These are phyloP conservation scores for Allophyes oxyacanthae DNA, from an alignment of 2,888 invertebrate species.

Conservation along the genomic window DNA sequence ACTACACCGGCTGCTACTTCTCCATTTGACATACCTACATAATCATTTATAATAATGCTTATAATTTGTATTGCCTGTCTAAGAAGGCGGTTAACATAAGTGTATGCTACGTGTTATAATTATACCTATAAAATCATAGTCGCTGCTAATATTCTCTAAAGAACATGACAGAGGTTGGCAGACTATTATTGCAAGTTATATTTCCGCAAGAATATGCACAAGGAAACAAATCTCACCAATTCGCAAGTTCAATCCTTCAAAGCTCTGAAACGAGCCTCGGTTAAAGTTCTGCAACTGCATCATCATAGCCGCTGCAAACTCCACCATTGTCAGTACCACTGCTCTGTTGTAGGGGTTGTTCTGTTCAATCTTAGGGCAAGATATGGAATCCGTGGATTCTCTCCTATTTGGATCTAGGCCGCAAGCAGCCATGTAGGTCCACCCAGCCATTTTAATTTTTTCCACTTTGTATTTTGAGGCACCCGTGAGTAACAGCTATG, in stretches of 20 bases:
- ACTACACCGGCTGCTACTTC: constrained; percentile 98
- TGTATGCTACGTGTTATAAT: no score
- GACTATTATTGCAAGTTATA: constrained; percentile 22
- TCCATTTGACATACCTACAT: constrained; percentile 95
- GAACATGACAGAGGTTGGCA: no score
- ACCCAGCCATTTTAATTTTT: constrained; percentile 98
- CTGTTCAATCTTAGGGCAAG: constrained; percentile 60
- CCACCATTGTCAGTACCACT: constrained; percentile 84
- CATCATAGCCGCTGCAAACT: constrained; percentile 87
- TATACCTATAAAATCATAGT: no score
- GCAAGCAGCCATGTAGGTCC: constrained; percentile 99
- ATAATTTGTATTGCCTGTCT: no score
- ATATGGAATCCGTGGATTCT: constrained; percentile 86
- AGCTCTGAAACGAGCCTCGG: constrained; percentile 89
- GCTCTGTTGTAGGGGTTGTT: constrained; percentile 79
- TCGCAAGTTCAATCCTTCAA: constrained; percentile 91
- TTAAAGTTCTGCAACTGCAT: constrained; percentile 88
- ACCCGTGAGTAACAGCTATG: constrained; percentile 90
- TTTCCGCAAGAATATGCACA: not conserved
- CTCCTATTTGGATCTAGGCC: constrained; percentile 94
- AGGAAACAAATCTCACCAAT: constrained; percentile 88
- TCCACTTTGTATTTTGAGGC: constrained; percentile 93
- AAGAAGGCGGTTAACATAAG: no score
- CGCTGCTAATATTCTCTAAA: no score
- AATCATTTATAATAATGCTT: not conserved